A percentile compares a stretch with the other conserved stretches of the same genome.
Evolutionary conservation across 2,113 vertebrate genomes (phyloP).

Genomic region (Gambusia affinis): DNA sequence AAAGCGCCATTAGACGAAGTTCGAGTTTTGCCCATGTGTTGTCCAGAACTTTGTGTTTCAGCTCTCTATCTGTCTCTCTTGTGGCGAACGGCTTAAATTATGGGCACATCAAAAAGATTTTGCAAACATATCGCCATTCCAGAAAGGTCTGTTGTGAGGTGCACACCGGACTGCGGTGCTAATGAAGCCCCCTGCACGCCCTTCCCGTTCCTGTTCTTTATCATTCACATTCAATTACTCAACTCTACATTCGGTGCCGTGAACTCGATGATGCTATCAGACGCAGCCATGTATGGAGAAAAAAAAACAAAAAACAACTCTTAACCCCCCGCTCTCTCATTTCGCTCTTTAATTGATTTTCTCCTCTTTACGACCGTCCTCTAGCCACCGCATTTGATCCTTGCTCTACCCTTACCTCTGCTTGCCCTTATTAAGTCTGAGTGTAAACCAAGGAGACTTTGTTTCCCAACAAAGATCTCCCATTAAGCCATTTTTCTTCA

Average conservation of each 20-base stretch:
- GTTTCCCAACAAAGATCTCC: constrained; percentile 18
- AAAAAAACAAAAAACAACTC: background rate
- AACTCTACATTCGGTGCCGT: constrained; percentile 25
- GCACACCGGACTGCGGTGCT: constrained; percentile 19
- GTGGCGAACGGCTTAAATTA: constrained; percentile 6
- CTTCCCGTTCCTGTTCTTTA: constrained; percentile 13
- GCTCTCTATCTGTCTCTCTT: background rate
- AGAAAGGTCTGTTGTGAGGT: constrained; percentile 5
- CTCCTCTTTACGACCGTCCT: constrained; percentile 38
- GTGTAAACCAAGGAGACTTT: constrained; percentile 43
- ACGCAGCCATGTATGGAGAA: constrained; percentile 19
- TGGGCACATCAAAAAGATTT: background rate
- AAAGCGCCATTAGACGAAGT: background rate
- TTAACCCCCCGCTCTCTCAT: background rate
- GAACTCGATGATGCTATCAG: constrained; percentile 56
- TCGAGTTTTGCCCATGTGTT: background rate
- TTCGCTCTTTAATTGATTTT: constrained; percentile 61
- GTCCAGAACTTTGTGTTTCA: background rate
- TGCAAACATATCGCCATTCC: background rate
- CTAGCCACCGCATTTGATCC: constrained; percentile 50
- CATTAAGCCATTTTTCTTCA: background rate
- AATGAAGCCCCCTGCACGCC: background rate
- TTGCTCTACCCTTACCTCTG: constrained; percentile 25
- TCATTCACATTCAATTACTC: constrained; percentile 56
- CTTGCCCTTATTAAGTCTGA: constrained; percentile 32